Evolutionary conservation across 2,888 invertebrate species (phyloP).

Genomic region (Thereva unica): DNA sequence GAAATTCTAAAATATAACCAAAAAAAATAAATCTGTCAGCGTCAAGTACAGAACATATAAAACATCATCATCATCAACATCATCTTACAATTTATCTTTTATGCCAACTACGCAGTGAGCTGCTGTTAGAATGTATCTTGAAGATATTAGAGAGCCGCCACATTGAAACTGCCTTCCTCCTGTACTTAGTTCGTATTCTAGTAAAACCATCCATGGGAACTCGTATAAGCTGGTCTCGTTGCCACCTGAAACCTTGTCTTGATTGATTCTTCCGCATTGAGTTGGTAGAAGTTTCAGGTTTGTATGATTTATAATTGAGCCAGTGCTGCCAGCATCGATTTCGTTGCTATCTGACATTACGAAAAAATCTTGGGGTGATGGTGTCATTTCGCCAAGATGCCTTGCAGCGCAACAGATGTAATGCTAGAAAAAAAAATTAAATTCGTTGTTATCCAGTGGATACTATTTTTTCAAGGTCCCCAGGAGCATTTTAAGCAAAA

Average conservation of each 20-base stretch:
- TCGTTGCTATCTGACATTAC: neutral
- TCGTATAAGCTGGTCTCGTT: constrained; percentile 65
- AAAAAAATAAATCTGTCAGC: neutral
- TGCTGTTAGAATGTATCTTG: constrained; percentile 52
- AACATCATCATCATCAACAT: neutral
- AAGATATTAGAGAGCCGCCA: constrained; percentile 52
- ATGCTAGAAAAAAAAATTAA: constrained; percentile 16
- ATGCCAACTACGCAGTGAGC: constrained; percentile 50
- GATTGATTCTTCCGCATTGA: constrained; percentile 64
- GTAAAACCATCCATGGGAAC: constrained; percentile 76
- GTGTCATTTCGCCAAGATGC: neutral
- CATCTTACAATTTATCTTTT: constrained; percentile 46
- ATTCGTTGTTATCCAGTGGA: neutral
- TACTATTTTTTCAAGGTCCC: no score
- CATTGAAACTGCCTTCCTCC: constrained; percentile 50
- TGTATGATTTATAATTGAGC: constrained; percentile 32
- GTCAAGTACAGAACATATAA: neutral
- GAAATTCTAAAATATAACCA: constrained; percentile 51
- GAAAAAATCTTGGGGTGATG: neutral
- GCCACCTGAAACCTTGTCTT: constrained; percentile 66
- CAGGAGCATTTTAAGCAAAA: no score
- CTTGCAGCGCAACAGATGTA: constrained; percentile 30
- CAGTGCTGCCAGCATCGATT: constrained; percentile 3
- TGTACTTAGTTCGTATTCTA: constrained; percentile 62
- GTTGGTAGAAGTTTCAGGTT: constrained; percentile 28